Evolutionary conservation across 2,797 vertebrate genomes (phyloP).

Genomic region (Anguilla marmorata): DNA sequence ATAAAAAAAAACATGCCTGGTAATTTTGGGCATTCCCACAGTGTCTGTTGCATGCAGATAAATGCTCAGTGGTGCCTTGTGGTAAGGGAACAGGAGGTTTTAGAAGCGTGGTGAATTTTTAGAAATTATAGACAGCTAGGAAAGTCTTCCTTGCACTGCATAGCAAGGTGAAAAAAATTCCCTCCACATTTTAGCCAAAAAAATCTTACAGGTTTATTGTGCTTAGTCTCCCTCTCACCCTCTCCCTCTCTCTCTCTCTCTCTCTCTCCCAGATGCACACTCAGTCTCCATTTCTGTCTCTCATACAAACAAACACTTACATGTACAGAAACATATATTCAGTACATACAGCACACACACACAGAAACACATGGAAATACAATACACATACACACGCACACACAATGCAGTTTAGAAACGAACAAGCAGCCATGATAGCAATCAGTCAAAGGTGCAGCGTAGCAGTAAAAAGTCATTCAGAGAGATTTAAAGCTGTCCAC

Average conservation of each 20-base stretch:
- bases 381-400: background rate
- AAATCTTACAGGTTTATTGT: background rate
- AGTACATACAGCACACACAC: background rate
- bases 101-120: background rate
- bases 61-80: background rate
- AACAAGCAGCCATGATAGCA: background rate
- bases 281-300: too few species aligned
- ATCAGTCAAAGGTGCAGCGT: background rate
- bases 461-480: constrained; percentile 7
- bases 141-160: background rate
- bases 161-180: background rate
- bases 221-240: background rate
- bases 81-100: background rate
- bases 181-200: background rate
- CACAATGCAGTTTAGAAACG: background rate
- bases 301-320: constrained; percentile 9
- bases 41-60: background rate
- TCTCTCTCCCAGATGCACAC: background rate
- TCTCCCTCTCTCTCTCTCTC: too few species aligned
- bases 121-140: background rate
- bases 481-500: constrained; percentile 27
- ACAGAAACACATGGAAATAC: background rate
- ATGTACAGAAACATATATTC: background rate
- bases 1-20: background rate
- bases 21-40: background rate